Evolutionary conservation across 2,888 invertebrate species (phyloP), one percentile per base, ranked within the genome.

Genomic region (Melinopterus prodromus): DNA sequence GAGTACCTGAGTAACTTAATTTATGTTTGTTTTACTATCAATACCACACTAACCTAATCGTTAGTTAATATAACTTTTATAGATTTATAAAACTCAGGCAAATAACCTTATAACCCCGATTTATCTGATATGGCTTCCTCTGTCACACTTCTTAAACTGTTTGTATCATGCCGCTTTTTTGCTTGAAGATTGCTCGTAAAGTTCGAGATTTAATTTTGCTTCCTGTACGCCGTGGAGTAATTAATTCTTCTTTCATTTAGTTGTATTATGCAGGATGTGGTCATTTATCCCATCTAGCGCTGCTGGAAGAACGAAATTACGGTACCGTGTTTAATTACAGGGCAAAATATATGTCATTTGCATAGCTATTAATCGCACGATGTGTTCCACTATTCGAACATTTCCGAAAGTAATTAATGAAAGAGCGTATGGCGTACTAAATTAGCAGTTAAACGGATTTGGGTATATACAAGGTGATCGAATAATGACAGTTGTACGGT

Each of bases 331-430:
- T 53, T 53, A 53, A 53, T 53, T 53, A 53, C 53, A 53, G 53
- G 53, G 53, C 53, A 53, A 53, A 53, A 53, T 53, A 53, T 53
- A 53, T 53, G 53, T 53, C 53, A 53, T 53, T 53, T 53, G 53
- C 53, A 53, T 53, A 53, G 53, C 5, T 53, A 53, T 53, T 53
- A 53, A 53, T 53, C 53, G 53, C 53, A 12, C 53, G 53, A 12
- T 53, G 5, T 53, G 53, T 53, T 53, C 5, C 53, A 7, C 53
- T 1, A 53, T 53, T 53, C 53, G 7, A 53, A 53, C 53, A 53
- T 53, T 53, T 53, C 53, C 53, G 53, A 53, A 53, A 53, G 53
- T 53, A 53, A 12, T 53, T 53, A 53, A 53, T 53, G 53, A 26
- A 26, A 26, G 26, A 26, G 26, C 26, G 26, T 26, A 26, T 26